These are phyloP conservation scores for Pseudorhiza aurosa DNA, from an alignment of 30 jellyfish, hydroid and myxozoan genomes.

Conservation along the genomic window DNA sequence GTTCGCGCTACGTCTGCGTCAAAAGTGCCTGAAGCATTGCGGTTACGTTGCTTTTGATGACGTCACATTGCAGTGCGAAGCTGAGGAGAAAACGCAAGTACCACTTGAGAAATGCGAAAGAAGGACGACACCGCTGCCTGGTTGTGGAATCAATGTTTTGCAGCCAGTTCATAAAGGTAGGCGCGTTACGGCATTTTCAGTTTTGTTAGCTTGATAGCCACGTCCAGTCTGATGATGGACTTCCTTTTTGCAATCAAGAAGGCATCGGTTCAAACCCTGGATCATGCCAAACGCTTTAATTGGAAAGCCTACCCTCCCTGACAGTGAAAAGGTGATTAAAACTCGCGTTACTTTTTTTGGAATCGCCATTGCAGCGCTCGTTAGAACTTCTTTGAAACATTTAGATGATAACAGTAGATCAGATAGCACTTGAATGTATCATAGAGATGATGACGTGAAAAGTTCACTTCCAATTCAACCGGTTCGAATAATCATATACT, in stretches of 20 bases:
- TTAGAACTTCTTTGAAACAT: too few species aligned
- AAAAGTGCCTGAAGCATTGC: slow-evolving; percentile 56
- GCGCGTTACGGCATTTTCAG: not conserved
- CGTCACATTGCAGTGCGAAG: slow-evolving; percentile 68
- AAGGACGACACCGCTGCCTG: slow-evolving; percentile 53
- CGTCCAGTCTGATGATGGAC: too few species aligned
- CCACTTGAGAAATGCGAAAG: slow-evolving; percentile 49
- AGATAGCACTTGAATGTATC: too few species aligned
- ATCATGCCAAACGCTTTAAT: not conserved
- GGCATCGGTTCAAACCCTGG: too few species aligned
- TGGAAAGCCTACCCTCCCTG: not conserved
- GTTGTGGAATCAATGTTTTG: slow-evolving; percentile 71
- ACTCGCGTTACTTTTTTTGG: too few species aligned
- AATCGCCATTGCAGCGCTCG: too few species aligned
- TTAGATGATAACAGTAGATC: too few species aligned
- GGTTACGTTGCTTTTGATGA: slow-evolving; percentile 77
- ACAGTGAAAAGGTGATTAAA: not conserved
- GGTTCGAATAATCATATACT: too few species aligned
- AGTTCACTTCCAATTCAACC: too few species aligned
- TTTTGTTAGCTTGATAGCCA: too few species aligned
- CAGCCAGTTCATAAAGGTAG: slow-evolving; percentile 79
- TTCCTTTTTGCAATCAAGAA: too few species aligned
- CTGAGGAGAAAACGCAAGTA: slow-evolving; percentile 21
- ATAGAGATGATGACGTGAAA: too few species aligned
- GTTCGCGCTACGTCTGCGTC: slow-evolving; percentile 35